These are phyloP conservation scores for Prunella fulvescens DNA, from an alignment of 2,113 vertebrate species.

Conservation along the genomic window DNA sequence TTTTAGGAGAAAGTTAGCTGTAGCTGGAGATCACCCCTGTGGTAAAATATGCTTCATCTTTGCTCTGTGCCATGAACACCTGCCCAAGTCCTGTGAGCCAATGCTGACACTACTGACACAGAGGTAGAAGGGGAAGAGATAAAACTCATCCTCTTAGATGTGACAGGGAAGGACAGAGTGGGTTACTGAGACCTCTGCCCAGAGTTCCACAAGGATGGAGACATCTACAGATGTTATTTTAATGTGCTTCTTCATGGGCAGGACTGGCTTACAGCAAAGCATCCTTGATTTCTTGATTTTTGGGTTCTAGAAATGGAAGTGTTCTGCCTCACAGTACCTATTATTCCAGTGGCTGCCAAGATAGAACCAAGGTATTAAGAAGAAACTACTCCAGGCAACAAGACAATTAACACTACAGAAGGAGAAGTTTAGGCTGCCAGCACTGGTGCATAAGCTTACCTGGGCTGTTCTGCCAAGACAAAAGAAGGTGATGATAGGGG, in stretches of 20 bases:
- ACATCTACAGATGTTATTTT: neutral
- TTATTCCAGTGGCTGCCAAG: neutral
- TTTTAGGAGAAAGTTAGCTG: neutral
- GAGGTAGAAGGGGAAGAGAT: neutral
- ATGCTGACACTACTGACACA: neutral
- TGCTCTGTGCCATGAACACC: neutral
- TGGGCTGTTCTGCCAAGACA: constrained; percentile 10
- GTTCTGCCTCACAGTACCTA: neutral
- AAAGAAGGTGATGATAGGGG: neutral
- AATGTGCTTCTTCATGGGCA: neutral
- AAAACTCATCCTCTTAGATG: neutral
- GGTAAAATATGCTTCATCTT: neutral
- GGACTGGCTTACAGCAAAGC: neutral
- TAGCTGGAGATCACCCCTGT: neutral
- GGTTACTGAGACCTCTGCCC: neutral
- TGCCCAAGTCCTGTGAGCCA: neutral
- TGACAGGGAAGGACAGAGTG: neutral
- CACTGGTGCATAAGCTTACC: neutral
- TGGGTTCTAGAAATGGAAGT: neutral
- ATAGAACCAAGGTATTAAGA: neutral
- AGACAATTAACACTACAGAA: neutral
- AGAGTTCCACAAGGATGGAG: neutral
- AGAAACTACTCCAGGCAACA: neutral
- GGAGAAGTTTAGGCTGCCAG: constrained; percentile 7
- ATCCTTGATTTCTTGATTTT: neutral